Evolutionary conservation across 2,797 vertebrate genomes (phyloP).

Genomic region (Molossus molossus): DNA sequence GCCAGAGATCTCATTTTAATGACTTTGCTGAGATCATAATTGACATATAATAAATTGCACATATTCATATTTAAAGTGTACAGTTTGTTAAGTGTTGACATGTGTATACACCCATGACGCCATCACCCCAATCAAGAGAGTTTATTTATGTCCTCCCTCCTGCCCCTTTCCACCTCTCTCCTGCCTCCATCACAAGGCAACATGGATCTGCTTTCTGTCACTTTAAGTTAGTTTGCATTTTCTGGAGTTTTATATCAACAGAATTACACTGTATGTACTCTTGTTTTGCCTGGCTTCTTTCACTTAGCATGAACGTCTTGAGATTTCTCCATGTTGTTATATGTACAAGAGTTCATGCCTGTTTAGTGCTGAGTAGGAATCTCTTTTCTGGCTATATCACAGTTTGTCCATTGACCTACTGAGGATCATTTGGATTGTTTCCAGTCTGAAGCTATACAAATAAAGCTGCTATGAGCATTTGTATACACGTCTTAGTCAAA

Average conservation of each 20-base stretch:
- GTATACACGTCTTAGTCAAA: background rate
- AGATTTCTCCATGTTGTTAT: background rate
- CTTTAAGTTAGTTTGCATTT: background rate
- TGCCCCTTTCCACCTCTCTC: background rate
- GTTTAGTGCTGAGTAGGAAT: background rate
- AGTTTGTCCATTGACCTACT: background rate
- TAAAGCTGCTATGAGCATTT: background rate
- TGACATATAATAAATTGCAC: background rate
- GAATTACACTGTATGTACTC: background rate
- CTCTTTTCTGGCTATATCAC: background rate
- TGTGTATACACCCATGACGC: background rate
- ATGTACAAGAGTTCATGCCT: background rate
- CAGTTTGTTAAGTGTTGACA: background rate
- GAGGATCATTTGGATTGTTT: background rate
- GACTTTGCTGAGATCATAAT: background rate
- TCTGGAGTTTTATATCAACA: background rate
- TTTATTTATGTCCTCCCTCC: background rate
- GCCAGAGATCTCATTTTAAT: background rate
- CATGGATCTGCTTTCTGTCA: background rate
- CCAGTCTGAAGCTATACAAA: background rate
- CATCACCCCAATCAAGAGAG: background rate
- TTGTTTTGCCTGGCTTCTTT: background rate
- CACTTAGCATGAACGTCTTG: background rate
- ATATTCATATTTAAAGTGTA: background rate
- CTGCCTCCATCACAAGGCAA: background rate